Percentiles rank a stretch among this genome's conserved stretches.
These are phyloP conservation scores for crab-eating macaque (Macaca fascicularis) DNA, from an alignment of 2,113 vertebrate species.

Conservation along the genomic window T2T-MFA8v1.1 NC_088380.1:98591001-98591500, in stretches of 20 bases:
- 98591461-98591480: conserved; percentile 89
- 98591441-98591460: conserved; percentile 93
- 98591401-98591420: conserved; percentile 95
- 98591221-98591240: conserved; percentile 73
- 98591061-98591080: conserved; percentile 81
- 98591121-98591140: conserved; percentile 84
- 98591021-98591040: conserved; percentile 89
- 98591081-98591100: conserved; percentile 90
- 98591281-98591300: conserved; percentile 87
- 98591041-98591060: conserved; percentile 83
- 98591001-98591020: conserved; percentile 92
- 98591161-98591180: conserved; percentile 92
- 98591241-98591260: conserved; percentile 77
- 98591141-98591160: conserved; percentile 91
- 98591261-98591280: conserved; percentile 58
- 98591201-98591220: conserved; percentile 85
- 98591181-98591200: conserved; percentile 89
- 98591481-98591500: conserved; percentile 88
- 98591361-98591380: conserved; percentile 89
- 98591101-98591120: conserved; percentile 90
- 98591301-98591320: conserved; percentile 92
- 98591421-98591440: conserved; percentile 96
- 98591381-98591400: conserved; percentile 95
- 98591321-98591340: conserved; percentile 89
- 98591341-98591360: conserved; percentile 88